These are phyloP conservation scores for Hylyphantes graminicola DNA, from an alignment of 1,140 invertebrate species.

Conservation along the genomic window DNA sequence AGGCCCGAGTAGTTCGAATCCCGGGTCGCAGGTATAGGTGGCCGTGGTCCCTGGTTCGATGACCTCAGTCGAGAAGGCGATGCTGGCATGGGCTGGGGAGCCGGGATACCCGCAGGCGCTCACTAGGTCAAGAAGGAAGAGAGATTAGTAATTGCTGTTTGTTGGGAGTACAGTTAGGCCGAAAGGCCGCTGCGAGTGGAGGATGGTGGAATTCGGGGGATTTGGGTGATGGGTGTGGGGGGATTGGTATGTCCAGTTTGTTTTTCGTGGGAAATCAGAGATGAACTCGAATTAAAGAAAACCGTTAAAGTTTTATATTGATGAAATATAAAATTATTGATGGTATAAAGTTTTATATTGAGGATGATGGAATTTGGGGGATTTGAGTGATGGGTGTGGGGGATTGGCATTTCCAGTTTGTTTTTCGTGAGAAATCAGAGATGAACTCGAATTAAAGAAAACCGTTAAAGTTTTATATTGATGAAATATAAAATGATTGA, in stretches of 20 bases:
- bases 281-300: no score
- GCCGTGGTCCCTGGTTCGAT: constrained; percentile 79
- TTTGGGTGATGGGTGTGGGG: neutral
- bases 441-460: no score
- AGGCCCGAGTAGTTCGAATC: constrained; percentile 90
- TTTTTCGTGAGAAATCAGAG: no score
- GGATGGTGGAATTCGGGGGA: constrained; percentile 7
- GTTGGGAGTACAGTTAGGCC: neutral
- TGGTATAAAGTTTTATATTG: no score
- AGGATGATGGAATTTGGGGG: constrained; percentile 14
- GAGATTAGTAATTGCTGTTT: constrained; percentile 18
- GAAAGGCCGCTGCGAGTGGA: neutral
- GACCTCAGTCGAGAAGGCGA: constrained; percentile 80
- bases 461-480: no score
- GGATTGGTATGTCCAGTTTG: neutral
- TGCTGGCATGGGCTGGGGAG: constrained; percentile 86
- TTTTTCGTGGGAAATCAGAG: no score
- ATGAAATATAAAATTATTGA: no score
- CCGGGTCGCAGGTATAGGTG: constrained; percentile 87
- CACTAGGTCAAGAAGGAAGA: constrained; percentile 58
- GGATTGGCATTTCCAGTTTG: neutral
- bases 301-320: no score
- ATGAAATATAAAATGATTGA: no score
- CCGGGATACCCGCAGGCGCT: constrained; percentile 85
- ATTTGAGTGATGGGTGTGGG: neutral